phyloP scores from a whole-genome alignment of 2,113 vertebrate genomes.

The Symphodus melops region DNA sequence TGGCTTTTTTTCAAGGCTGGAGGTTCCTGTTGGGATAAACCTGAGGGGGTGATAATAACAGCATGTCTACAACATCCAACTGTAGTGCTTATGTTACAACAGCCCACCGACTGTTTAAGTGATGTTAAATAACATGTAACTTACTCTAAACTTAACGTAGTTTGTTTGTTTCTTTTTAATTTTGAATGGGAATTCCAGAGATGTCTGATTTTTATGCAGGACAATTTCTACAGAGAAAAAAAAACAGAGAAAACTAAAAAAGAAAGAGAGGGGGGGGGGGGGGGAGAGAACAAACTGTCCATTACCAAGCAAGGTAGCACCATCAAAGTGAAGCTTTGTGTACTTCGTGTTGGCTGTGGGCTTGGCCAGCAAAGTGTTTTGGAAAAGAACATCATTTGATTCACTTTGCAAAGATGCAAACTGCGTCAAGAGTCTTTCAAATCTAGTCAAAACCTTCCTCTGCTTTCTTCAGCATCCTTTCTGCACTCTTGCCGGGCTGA shows the following conservation, averaged over 20 bases:
- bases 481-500: not conserved
- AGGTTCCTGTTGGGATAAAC: too few species aligned
- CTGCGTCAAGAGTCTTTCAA: not conserved
- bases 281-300: not conserved
- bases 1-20: too few species aligned
- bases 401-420: not conserved
- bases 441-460: not conserved
- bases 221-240: too few species aligned
- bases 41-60: too few species aligned
- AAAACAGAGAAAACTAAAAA: not conserved
- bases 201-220: too few species aligned
- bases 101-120: too few species aligned
- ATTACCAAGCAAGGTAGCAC: not conserved
- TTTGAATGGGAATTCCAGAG: too few species aligned
- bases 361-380: not conserved
- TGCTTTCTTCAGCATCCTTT: slow-evolving; percentile 3
- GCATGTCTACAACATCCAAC: too few species aligned
- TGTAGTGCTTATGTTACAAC: too few species aligned
- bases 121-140: too few species aligned
- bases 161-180: too few species aligned
- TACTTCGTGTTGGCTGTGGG: not conserved
- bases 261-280: not conserved
- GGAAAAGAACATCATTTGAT: slow-evolving; percentile 1
- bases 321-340: not conserved
- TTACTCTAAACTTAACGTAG: too few species aligned